Evolutionary conservation across 2,888 invertebrate species (phyloP).

Genomic region (Oxytorus armatus): DNA sequence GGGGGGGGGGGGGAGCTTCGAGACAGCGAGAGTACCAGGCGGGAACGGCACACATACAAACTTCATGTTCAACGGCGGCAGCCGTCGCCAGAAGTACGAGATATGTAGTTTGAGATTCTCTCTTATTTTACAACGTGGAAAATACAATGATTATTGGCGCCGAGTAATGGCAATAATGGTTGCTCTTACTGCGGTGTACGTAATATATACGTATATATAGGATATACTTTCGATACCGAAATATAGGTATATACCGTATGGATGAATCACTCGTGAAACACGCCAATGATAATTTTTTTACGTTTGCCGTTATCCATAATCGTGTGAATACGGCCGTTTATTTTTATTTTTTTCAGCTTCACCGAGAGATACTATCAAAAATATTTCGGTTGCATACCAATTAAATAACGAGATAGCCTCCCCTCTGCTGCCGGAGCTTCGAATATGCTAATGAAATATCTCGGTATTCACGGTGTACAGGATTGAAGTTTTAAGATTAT

Average conservation of each 20-base stretch:
- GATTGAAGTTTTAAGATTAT: neutral
- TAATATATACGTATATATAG: conserved; percentile 40
- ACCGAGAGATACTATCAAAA: conserved; percentile 11
- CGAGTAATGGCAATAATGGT: conserved; percentile 68
- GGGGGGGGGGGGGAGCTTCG: neutral
- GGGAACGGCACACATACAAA: conserved; percentile 21
- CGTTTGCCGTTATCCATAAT: conserved; percentile 47
- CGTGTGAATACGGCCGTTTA: conserved; percentile 38
- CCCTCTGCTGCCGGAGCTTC: neutral
- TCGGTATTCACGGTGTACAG: conserved; percentile 5
- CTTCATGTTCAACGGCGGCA: conserved; percentile 18
- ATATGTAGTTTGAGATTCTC: conserved; percentile 54
- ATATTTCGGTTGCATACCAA: conserved; percentile 51
- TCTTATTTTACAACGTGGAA: conserved; percentile 66
- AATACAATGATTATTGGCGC: conserved; percentile 70
- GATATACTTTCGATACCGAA: conserved; percentile 27
- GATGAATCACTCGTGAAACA: conserved; percentile 61
- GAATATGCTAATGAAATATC: neutral
- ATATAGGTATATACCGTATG: conserved; percentile 6
- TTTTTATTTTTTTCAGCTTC: conserved; percentile 47
- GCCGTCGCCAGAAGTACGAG: conserved; percentile 57
- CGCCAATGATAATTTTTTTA: conserved; percentile 49
- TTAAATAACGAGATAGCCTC: conserved; percentile 48
- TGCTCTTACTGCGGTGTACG: conserved; percentile 50
- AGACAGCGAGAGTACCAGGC: neutral